Percentiles rank a stretch among this genome's conserved stretches.
Evolutionary conservation across 92 coral and sea anemone genomes (phyloP).

Genomic region (Hydrozoanthus gracilis): DNA sequence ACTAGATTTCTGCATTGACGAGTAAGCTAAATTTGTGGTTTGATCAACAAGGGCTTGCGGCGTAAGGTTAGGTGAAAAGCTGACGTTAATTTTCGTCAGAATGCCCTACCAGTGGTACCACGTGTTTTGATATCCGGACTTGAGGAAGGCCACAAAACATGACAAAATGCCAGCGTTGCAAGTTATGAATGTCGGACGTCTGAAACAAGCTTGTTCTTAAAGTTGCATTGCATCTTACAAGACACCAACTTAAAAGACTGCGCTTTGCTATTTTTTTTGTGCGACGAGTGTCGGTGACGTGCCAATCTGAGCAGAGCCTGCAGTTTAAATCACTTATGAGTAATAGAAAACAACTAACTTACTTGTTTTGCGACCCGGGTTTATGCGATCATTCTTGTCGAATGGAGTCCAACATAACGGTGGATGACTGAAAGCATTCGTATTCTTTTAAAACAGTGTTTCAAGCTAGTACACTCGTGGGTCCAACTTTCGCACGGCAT

Average conservation of each 20-base stretch:
- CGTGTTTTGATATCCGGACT: conserved; percentile 23
- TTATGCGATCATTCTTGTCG: conserved; percentile 17
- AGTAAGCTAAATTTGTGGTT: background rate
- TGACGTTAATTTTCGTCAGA: conserved; percentile 11
- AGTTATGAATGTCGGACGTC: conserved; percentile 14
- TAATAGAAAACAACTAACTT: conserved; percentile 8
- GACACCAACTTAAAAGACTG: background rate
- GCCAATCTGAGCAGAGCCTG: conserved; percentile 2
- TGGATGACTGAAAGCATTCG: conserved; percentile 3
- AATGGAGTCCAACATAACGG: background rate
- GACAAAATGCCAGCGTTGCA: conserved; percentile 8
- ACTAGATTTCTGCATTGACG: background rate
- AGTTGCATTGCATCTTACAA: background rate
- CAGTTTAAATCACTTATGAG: conserved; percentile 2
- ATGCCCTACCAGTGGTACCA: background rate
- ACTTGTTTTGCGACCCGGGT: conserved; percentile 3
- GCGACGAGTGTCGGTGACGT: conserved; percentile 1
- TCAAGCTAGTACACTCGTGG: conserved; percentile 1
- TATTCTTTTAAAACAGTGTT: background rate
- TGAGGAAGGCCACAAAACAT: conserved; percentile 7
- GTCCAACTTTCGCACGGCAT: conserved; percentile 19
- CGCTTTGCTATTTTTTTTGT: background rate
- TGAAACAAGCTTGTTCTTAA: background rate
- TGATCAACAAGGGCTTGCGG: background rate
- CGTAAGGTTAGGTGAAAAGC: conserved; percentile 5